Base-by-base conservation (phyloP, 2,113 vertebrate genomes). In the Conger conger region DNA sequence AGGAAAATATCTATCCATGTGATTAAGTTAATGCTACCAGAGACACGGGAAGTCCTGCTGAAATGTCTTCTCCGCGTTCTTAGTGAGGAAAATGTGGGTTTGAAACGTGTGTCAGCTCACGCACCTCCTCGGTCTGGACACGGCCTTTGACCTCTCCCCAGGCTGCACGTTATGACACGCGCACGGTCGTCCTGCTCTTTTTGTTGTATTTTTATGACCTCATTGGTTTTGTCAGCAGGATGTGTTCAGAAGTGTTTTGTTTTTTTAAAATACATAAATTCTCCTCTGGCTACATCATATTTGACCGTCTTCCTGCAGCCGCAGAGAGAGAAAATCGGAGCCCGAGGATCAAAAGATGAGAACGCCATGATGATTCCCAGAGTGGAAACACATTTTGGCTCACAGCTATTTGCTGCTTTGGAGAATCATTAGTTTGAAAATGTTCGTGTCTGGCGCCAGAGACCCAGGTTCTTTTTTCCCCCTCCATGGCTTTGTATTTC, bases 141-240 rank as follows among this genome's bases (percentile, higher is more conserved):
- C n/a, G 76, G 16, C 20, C 76, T 78, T 78, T 38, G 76, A 15
- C 33, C 37, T 37, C 4, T 78, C 18, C 3, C 68, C 33, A 30
- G n/a, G 68, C 3, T 5, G 68, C 68, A 33, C 30, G 68, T 73
- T 33, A 73, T n/a, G 33, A 73, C 57, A 63, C 23, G 57, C 78
- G 77, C 82, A 77, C 63, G 84, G 4, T 23, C 45, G 9, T 40
- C 57, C 15, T 18, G 45, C 63, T 42, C 82, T 84, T 57, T n/a
- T 80, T 53, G 82, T 83, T 81, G 86, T 79, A 77, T 79, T 82
- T 23, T 38, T 40, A 82, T 82, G 85, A 88, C 78, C 80, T 88
- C 84, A 87, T 45, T 35, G 36, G 35, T 45, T 63, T 82, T 73
- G 30, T 54, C 50, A 3, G 16, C 83, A 83, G 82, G 83, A n/a